A percentile compares a stretch with the other conserved stretches of the same genome.
These are phyloP conservation scores for Himalopsyche phryganea DNA, from an alignment of 1,140 invertebrate species.

Conservation along the genomic window DNA sequence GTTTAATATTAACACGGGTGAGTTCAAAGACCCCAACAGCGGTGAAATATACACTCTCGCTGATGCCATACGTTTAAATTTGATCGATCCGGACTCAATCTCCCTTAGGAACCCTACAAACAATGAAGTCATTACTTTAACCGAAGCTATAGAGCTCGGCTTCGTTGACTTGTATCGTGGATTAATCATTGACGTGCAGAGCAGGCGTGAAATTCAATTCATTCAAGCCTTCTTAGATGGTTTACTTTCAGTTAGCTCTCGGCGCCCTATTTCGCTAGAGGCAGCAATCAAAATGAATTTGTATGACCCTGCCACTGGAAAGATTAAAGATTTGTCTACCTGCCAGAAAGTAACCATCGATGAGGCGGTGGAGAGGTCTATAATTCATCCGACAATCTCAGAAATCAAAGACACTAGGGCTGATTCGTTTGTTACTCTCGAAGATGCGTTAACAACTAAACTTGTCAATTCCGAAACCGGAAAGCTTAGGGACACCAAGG, in stretches of 20 bases:
- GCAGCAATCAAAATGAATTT: conserved; percentile 67
- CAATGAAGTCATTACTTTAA: conserved; percentile 68
- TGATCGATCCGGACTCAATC: conserved; percentile 73
- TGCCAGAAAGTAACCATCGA: conserved; percentile 67
- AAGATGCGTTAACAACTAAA: conserved; percentile 63
- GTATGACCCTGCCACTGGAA: conserved; percentile 68
- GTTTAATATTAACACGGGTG: conserved; percentile 61
- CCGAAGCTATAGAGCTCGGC: conserved; percentile 71
- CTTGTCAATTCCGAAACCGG: conserved; percentile 67
- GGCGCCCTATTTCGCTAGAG: conserved; percentile 73
- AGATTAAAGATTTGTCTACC: conserved; percentile 68
- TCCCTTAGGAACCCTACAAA: conserved; percentile 65
- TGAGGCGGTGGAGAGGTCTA: conserved; percentile 73
- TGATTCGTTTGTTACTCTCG: conserved; percentile 64
- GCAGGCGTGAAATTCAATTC: conserved; percentile 63
- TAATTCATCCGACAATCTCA: conserved; percentile 80
- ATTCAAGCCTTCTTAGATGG: conserved; percentile 69
- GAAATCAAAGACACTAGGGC: conserved; percentile 73
- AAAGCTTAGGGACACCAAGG: conserved; percentile 65
- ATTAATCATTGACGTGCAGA: conserved; percentile 66
- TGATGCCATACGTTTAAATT: conserved; percentile 67
- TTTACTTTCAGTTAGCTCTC: conserved; percentile 60
- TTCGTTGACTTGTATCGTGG: conserved; percentile 74
- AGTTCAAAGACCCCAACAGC: conserved; percentile 61
- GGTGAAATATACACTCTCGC: conserved; percentile 61